Evolutionary conservation across 2,888 invertebrate species (phyloP), one percentile per base, ranked within the genome.

Genomic region (Bursaphelenchus okinawaensis): DNA sequence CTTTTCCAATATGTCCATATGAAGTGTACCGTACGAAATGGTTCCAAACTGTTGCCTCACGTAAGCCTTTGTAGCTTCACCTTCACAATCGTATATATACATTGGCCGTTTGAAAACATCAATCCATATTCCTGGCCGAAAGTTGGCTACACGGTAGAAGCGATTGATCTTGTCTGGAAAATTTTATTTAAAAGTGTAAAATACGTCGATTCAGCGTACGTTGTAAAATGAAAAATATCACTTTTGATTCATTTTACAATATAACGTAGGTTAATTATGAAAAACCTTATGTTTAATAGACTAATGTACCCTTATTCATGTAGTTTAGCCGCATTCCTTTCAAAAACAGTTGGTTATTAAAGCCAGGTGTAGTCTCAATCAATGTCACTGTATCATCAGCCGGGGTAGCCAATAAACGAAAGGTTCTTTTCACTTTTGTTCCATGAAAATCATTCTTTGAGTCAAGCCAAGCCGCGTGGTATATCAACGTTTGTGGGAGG

Each of bases 71-170:
- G 69, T 69, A 22, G 40, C 40, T 52, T 73, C 57, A 23, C 59
- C 62, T 22, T 74, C 69, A 19, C 61, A 61, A 19, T 72, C 69
- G 40, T 70, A 69, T 27, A 69, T 69, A 50, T 59, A 69, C 69
- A 69, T 69, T 7, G 69, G 69, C 12, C 69, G 66, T 7, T 67
- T 57, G 54, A 50, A 68, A 24, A 68, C 71, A 7, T 68, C 71
- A 19, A 68, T 68, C 68, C 68, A 68, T n/a, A 72, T 62, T n/a
- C 68, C 68, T 1, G 68, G 68, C 12, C 67, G 55, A 20, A 68
- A 52, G 55, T 72, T 67, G 55, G 22, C 40, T 19, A 54, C 61
- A 6, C 71, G 58, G 23, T 68, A 68, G 54, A 54, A 40, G 16
- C 62, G 58, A 27, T 24, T 58, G 2, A 51, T 22, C 7, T 71